These are phyloP conservation scores for Phainopepla nitens DNA, from an alignment of 2,113 vertebrate species.

Conservation along the genomic window DNA sequence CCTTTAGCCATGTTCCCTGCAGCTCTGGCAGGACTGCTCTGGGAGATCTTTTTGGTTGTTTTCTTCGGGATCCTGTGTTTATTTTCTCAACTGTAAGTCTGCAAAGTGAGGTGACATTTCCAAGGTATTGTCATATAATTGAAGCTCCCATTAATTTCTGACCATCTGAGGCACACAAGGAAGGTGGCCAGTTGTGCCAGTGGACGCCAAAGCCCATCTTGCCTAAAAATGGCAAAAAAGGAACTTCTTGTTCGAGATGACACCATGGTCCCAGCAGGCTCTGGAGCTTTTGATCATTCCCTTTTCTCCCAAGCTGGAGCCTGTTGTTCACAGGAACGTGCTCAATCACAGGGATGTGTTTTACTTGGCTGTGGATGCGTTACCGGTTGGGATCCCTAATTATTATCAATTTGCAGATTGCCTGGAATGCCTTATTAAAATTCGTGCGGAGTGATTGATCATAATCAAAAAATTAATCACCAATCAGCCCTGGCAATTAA, in stretches of 20 bases:
- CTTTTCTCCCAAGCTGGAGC: background rate
- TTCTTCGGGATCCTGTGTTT: background rate
- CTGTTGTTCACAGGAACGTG: background rate
- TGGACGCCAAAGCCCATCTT: background rate
- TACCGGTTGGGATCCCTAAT: slow-evolving; percentile 40
- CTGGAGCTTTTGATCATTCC: background rate
- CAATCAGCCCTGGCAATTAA: slow-evolving; percentile 74
- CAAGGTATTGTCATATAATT: background rate
- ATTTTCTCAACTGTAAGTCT: background rate
- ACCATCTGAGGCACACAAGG: accelerated
- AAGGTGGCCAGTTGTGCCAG: background rate
- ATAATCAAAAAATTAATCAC: slow-evolving; percentile 76
- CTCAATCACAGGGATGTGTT: background rate
- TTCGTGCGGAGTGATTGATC: slow-evolving; percentile 66
- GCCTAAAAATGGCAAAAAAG: background rate
- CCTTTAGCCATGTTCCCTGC: background rate
- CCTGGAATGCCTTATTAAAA: slow-evolving; percentile 61
- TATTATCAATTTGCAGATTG: slow-evolving; percentile 63
- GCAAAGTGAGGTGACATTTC: background rate
- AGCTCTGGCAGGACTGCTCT: background rate
- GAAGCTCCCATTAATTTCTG: background rate
- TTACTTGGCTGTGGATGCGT: background rate
- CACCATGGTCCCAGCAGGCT: background rate
- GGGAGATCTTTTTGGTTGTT: background rate
- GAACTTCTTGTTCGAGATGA: background rate